Evolutionary conservation across 2,797 vertebrate species (phyloP).

Genomic region (Dromococcyx pavoninus): DNA sequence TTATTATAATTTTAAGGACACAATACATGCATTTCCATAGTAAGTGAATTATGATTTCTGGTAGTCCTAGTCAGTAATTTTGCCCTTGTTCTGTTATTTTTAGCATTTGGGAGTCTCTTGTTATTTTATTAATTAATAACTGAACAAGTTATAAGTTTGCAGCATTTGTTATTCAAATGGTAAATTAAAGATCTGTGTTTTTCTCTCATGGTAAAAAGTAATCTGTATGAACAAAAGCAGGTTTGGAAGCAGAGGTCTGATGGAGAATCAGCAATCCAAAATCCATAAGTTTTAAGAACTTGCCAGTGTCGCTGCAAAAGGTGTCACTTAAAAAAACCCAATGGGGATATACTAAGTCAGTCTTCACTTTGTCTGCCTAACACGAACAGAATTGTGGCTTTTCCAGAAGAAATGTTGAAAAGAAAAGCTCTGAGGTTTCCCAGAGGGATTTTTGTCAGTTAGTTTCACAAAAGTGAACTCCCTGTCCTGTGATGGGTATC

Average conservation of each 20-base stretch:
- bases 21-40: not conserved
- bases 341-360: not conserved
- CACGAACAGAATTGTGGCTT: not conserved
- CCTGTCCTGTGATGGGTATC: rapidly evolving
- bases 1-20: not conserved
- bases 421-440: not conserved
- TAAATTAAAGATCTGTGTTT: not conserved
- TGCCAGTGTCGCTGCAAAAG: not conserved
- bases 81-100: not conserved
- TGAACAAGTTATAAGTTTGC: not conserved
- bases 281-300: not conserved
- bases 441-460: not conserved
- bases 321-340: not conserved
- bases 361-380: not conserved
- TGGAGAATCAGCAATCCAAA: not conserved
- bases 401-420: not conserved
- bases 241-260: not conserved
- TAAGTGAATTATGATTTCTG: not conserved
- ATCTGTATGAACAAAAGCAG: not conserved
- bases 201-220: not conserved
- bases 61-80: not conserved
- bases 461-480: not conserved
- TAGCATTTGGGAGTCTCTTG: not conserved
- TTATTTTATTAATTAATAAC: not conserved
- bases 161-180: not conserved